Conservation (phyloP, 1,140 invertebrate genomes). For the Caenorhabditis tropicalis region DNA sequence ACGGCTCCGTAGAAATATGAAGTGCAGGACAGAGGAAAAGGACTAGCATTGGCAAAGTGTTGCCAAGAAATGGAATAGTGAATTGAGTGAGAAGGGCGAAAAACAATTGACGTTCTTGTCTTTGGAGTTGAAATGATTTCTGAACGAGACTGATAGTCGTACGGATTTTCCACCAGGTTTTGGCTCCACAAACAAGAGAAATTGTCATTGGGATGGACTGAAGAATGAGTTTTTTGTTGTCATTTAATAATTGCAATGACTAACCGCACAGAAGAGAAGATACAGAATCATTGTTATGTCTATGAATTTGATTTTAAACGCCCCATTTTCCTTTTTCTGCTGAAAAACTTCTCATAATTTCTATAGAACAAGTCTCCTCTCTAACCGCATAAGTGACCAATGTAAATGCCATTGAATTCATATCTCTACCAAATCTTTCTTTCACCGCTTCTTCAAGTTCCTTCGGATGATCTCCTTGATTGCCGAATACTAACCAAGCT, state of each 20-base stretch:
- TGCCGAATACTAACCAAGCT: background rate
- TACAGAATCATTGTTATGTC: background rate
- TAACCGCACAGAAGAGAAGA: background rate
- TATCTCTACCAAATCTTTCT: background rate
- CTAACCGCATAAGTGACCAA: background rate
- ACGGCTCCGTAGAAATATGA: background rate
- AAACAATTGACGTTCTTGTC: slow-evolving; percentile 1
- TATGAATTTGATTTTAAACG: background rate
- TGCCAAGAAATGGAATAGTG: background rate
- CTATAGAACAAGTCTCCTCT: background rate
- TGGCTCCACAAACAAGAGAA: background rate
- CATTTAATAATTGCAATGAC: background rate
- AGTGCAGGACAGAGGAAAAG: background rate
- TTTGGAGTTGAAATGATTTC: background rate
- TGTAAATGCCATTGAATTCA: background rate
- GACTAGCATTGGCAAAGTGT: background rate
- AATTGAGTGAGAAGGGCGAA: background rate
- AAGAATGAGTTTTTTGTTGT: background rate
- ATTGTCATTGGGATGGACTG: background rate
- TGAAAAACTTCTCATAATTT: background rate
- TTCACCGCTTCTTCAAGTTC: background rate
- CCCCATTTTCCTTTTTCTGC: background rate
- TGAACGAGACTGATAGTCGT: background rate
- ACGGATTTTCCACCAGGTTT: background rate
- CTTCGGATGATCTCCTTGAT: background rate